Conservation (phyloP, 2,888 invertebrate species). For the Sarcophaga variegata region DNA sequence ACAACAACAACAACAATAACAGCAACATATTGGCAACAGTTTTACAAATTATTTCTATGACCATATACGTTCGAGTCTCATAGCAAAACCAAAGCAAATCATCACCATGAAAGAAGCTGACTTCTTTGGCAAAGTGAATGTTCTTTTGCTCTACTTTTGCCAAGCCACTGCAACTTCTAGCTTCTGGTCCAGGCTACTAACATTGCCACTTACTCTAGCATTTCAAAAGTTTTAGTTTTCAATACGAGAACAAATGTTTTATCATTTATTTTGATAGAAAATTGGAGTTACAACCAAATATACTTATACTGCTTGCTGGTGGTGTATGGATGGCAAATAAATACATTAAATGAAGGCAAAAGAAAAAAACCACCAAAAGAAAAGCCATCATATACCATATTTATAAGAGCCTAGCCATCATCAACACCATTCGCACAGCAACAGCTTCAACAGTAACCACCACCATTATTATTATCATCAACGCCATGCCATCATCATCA, state of each 20-base stretch:
- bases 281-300: conserved; percentile 28
- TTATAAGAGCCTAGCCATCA: conserved; percentile 30
- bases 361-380: background rate
- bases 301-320: background rate
- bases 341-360: background rate
- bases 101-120: conserved; percentile 12
- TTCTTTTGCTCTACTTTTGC: conserved; percentile 59
- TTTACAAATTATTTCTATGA: conserved; percentile 44
- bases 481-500: conserved; percentile 18
- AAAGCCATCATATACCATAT: conserved; percentile 17
- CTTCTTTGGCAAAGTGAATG: conserved; percentile 48
- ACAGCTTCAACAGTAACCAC: conserved; percentile 4
- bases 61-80: conserved; percentile 44
- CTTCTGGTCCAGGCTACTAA: background rate
- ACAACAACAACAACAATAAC: background rate
- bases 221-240: background rate
- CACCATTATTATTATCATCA: background rate
- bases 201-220: conserved; percentile 21
- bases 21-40: conserved; percentile 47
- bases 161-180: background rate
- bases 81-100: conserved; percentile 33
- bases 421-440: conserved; percentile 44
- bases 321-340: background rate
- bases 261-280: conserved; percentile 58
- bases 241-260: conserved; percentile 44